Conservation (phyloP, 92 coral and sea anemone species). For the Palythoa grandiflora region DNA sequence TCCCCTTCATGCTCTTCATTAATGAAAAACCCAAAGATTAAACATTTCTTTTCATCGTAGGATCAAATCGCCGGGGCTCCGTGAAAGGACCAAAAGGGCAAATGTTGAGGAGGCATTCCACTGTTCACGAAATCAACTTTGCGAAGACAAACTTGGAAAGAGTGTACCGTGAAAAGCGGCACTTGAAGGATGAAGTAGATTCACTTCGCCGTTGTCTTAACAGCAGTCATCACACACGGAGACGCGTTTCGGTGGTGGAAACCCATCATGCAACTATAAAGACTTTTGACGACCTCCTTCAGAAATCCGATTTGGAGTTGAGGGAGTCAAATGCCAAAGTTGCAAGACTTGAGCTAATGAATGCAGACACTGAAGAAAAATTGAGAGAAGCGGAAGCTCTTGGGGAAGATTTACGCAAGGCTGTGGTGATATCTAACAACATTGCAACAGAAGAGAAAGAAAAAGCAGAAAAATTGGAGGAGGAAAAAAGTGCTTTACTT, state of each 20-base stretch:
- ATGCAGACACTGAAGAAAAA: slow-evolving; percentile 86
- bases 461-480: slow-evolving; percentile 61
- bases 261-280: slow-evolving; percentile 74
- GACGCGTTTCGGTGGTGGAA: slow-evolving; percentile 68
- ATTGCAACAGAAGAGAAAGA: slow-evolving; percentile 86
- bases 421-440: slow-evolving; percentile 83
- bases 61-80: slow-evolving; percentile 26
- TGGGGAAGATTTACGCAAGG: slow-evolving; percentile 80
- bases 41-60: background rate
- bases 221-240: slow-evolving; percentile 56
- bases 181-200: slow-evolving; percentile 84
- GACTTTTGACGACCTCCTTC: slow-evolving; percentile 80
- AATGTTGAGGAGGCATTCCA: slow-evolving; percentile 46
- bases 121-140: slow-evolving; percentile 70
- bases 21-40: background rate
- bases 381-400: slow-evolving; percentile 73
- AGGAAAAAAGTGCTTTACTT: slow-evolving; percentile 55
- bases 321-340: slow-evolving; percentile 84
- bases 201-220: slow-evolving; percentile 74
- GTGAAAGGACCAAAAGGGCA: slow-evolving; percentile 44
- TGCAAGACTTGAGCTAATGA: slow-evolving; percentile 74
- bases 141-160: slow-evolving; percentile 87
- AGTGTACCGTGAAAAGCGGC: slow-evolving; percentile 83
- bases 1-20: no score
- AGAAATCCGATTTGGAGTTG: slow-evolving; percentile 82